phyloP scores from a whole-genome alignment of 2,888 invertebrate species.

The Mechanitis mazaeus region DNA sequence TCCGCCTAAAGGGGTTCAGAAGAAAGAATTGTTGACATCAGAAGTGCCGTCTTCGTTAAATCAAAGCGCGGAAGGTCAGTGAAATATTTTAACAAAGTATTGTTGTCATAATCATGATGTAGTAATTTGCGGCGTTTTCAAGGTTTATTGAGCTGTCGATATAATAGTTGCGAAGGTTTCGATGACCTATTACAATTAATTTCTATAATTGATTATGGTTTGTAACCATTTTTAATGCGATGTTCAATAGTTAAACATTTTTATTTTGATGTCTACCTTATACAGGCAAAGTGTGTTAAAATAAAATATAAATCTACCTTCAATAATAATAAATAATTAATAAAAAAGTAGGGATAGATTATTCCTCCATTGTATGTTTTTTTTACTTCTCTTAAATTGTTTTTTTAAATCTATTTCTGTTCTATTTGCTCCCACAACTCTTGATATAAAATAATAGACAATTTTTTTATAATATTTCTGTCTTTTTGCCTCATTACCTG shows the following conservation, averaged over 20 bases:
- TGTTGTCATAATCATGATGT: conserved; percentile 39
- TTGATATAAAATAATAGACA: no score
- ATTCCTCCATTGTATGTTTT: no score
- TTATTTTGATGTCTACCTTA: background rate
- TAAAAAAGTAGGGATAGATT: background rate
- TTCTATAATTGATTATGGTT: background rate
- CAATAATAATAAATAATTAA: background rate
- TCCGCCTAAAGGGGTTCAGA: conserved; percentile 59
- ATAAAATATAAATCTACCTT: conserved; percentile 5
- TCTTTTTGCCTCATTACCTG: no score
- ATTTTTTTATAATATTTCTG: no score
- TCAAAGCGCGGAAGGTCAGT: conserved; percentile 69
- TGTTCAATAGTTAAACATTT: background rate
- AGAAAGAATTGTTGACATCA: conserved; percentile 57
- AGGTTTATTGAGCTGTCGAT: conserved; percentile 60
- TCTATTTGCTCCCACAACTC: no score
- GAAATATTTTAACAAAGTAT: conserved; percentile 33
- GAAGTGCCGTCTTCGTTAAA: conserved; percentile 60
- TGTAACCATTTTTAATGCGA: background rate
- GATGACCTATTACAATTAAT: background rate
- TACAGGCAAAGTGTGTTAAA: background rate
- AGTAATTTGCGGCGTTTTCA: conserved; percentile 50
- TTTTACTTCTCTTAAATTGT: no score
- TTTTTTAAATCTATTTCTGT: no score
- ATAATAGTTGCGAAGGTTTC: conserved; percentile 36